Evolutionary conservation across 2,797 vertebrate genomes (phyloP), one percentile per base, ranked within the genome.

Genomic region (Molossus molossus): DNA sequence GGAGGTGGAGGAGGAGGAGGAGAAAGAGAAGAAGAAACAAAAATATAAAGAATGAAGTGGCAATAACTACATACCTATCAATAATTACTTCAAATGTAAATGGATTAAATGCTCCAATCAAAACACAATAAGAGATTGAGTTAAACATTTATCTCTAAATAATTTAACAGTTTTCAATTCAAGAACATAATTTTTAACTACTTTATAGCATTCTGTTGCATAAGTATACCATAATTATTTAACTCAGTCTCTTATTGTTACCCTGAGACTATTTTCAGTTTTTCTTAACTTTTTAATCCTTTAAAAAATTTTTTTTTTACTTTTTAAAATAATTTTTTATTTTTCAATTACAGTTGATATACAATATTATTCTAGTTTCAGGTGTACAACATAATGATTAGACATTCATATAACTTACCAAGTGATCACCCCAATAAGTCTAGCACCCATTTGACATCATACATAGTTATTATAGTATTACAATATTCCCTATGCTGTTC

Each of bases 151-250:
- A 40, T 67, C 55, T 90, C 45, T 82, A 72, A 83, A 45, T 81
- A 33, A 89, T 50, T 69, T 73, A 64, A 29, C 37, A 64, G n/a
- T 81, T 45, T 50, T 29, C 18, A 79, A 77, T 45, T 73, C 33
- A 93, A 88, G n/a, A 64, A 73, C 37, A 29, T 73, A 55, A 23
- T 40, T 83, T 93, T 90, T 37, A 77, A 83, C 77, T 64, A 93
- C 20, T 70, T 90, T 11, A 55, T 14, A 82, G 15, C 67, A 15
- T 75, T 75, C 25, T 60, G 4, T 90, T 90, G 15, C 53, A 60
- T 70, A 57, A 37, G 14, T 86, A 40, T 72, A 33, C 25, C 12
- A 29, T 64, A 29, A 64, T 90, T 90, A 72, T 33, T 91, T 83
- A 72, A 84, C 17, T 4, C 40, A 75, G 18, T 80, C 6, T 93